Evolutionary conservation across 1,140 invertebrate species (phyloP).

Genomic region (Oryctes rhinoceros): DNA sequence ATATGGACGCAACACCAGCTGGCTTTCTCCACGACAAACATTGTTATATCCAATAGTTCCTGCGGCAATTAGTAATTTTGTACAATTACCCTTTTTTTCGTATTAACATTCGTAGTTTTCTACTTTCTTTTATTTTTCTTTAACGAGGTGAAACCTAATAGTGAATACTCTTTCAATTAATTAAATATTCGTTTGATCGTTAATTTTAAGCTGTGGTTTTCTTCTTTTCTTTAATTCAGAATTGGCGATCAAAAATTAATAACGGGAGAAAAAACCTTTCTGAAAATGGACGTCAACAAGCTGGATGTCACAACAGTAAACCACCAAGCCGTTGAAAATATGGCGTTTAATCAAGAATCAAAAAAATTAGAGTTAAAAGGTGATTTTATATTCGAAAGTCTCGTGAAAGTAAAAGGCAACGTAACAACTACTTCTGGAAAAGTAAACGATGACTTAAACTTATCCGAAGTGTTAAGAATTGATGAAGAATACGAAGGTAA

Average conservation of each 20-base stretch:
- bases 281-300: not conserved
- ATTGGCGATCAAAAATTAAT: not conserved
- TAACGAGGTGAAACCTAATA: too few species aligned
- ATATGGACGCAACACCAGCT: not conserved
- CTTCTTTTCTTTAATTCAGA: not conserved
- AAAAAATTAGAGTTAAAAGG: slow-evolving; percentile 48
- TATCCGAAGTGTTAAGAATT: slow-evolving; percentile 36
- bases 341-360: slow-evolving; percentile 34
- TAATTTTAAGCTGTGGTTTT: not conserved
- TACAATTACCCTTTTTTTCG: too few species aligned
- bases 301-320: slow-evolving; percentile 1
- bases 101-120: too few species aligned
- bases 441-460: slow-evolving; percentile 48
- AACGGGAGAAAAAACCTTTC: not conserved
- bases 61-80: too few species aligned
- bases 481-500: slow-evolving; percentile 39
- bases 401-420: slow-evolving; percentile 46
- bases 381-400: slow-evolving; percentile 50
- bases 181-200: not conserved
- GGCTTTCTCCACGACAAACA: not conserved
- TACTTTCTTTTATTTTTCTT: too few species aligned
- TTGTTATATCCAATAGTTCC: not conserved
- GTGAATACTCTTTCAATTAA: too few species aligned
- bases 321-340: not conserved
- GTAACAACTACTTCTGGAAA: slow-evolving; percentile 38